Base-by-base conservation (phyloP, 1,140 invertebrate species). In the roundworm (Caenorhabditis elegans) region DNA sequence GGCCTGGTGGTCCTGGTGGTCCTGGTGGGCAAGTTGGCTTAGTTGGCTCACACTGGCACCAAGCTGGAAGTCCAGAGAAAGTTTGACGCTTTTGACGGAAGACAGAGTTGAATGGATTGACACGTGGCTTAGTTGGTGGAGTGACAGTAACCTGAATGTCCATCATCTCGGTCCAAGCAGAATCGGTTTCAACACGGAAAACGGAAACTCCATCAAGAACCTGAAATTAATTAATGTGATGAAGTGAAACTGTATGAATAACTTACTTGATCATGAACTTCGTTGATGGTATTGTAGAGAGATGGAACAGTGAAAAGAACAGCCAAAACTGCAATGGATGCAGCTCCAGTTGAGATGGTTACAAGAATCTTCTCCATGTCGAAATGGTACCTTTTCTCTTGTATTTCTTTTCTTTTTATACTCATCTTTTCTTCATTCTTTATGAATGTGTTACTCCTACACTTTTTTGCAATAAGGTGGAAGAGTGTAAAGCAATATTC, bases 151-250 rank as follows among this genome's bases (percentile, higher is more conserved):
- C 36, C 48, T 84, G 83, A 36, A 84, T 84, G 76, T 84, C 83
- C 83, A 84, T 84, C 83, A 84, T 84, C 47, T 84, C 81, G 49
- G 83, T 83, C 83, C 83, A 84, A n/a, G 83, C 83, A 48, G 80
- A 83, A 76, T 84, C 83, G 22, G 83, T 84, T 76, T 84, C 83
- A 26, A 83, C 83, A 76, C 83, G 83, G 76, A 84, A 84, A 70
- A 84, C 82, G 17, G 70, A 77, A 48, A 84, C 82, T 46, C 82
- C 82, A 78, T 84, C 82, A 22, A 83, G 34, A 22, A 78, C 77
- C 77, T 80, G 15, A 1, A 75, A 70, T 43, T 10, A 17, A 22
- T 17, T 11, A 3, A 70, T 34, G 6, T n/a, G 1, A 26, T n/a
- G n/a, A 55, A 34, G 8, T 13, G 13, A 70, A 17, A 31, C 4